A percentile compares a stretch with the other conserved stretches of the same genome.
These are phyloP conservation scores for Lepidurus apus DNA, from an alignment of 1,140 invertebrate genomes.

Conservation along the genomic window DNA sequence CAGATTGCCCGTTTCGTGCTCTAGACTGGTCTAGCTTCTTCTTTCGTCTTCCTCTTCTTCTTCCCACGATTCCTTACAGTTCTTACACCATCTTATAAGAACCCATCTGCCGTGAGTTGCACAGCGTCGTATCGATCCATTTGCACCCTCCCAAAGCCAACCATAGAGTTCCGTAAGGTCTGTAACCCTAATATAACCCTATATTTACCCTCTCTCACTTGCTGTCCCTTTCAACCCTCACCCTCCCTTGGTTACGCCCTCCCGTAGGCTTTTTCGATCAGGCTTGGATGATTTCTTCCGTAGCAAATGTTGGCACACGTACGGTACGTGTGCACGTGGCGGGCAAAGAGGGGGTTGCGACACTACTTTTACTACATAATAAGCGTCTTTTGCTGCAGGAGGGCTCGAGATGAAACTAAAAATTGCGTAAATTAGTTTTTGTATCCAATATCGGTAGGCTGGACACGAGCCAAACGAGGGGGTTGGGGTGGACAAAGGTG, in stretches of 20 bases:
- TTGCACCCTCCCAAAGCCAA: not conserved
- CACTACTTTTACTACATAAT: not conserved
- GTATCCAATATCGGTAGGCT: not conserved
- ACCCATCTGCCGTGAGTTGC: not conserved
- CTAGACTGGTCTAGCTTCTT: too few relatives aligned
- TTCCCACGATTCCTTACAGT: too few relatives aligned
- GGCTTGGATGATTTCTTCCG: not conserved
- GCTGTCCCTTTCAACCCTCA: not conserved
- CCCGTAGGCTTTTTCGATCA: not conserved
- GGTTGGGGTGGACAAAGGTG: not conserved
- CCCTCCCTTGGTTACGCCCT: not conserved
- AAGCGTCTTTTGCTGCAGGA: not conserved
- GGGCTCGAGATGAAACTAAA: constrained; percentile 2
- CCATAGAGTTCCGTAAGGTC: not conserved
- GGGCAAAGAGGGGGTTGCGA: too few relatives aligned
- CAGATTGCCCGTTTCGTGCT: too few relatives aligned
- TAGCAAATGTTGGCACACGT: not conserved
- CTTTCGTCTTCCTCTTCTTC: too few relatives aligned
- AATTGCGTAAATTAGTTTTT: constrained; percentile 16
- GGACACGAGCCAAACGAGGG: not conserved
- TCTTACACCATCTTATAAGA: too few relatives aligned
- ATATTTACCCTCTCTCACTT: not conserved
- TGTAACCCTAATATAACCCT: not conserved
- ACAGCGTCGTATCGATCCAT: not conserved
- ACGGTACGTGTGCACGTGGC: not conserved